phyloP scores from a whole-genome alignment of 2,113 vertebrate species.

The Cochlearius cochlearius region DNA sequence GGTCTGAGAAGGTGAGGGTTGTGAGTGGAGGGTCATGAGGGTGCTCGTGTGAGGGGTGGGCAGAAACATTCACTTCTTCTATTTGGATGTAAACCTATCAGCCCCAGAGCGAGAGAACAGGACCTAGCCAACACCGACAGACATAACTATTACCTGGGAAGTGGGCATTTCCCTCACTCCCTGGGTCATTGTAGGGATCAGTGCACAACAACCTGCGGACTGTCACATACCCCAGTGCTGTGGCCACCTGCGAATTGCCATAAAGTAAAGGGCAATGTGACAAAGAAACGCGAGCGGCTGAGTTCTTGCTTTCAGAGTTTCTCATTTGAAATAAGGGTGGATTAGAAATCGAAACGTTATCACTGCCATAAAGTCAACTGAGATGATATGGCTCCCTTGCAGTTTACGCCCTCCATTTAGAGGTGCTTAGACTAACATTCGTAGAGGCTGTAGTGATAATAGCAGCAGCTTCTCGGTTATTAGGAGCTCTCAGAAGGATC shows the following conservation, averaged over 20 bases:
- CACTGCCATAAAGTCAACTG: background rate
- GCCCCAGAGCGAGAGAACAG: background rate
- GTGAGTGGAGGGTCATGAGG: background rate
- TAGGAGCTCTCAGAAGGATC: background rate
- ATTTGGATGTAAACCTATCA: background rate
- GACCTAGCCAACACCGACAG: background rate
- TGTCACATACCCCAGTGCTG: background rate
- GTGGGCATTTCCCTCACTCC: rapidly evolving
- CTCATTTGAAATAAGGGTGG: background rate
- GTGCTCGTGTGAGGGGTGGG: background rate
- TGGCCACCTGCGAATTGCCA: background rate
- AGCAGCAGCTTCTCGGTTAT: background rate
- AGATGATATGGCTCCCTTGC: background rate
- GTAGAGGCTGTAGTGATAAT: background rate
- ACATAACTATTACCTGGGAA: background rate
- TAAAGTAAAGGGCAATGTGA: background rate
- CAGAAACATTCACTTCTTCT: background rate
- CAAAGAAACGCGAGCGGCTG: background rate
- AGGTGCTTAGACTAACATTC: background rate
- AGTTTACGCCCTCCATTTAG: background rate
- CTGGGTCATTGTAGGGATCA: background rate
- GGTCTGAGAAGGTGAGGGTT: background rate
- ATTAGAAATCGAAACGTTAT: background rate
- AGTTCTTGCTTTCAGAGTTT: background rate
- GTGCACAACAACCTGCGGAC: rapidly evolving